Conservation (phyloP, 2,888 invertebrate genomes). For the Ornithoptera alexandrae region DNA sequence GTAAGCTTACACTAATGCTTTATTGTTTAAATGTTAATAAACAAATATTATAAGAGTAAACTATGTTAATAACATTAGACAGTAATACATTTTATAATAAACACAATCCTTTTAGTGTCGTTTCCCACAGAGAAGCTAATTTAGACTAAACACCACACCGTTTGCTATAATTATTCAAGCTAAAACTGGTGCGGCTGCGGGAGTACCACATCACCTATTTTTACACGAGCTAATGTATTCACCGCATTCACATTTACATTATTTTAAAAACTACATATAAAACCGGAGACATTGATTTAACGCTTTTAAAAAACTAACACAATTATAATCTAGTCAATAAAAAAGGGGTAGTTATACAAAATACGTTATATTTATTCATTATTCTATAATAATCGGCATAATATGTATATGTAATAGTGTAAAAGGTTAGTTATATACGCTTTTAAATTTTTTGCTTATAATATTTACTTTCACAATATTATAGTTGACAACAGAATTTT, state of each 20-base stretch:
- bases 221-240: neutral
- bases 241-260: slow-evolving; percentile 1
- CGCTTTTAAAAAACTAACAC: neutral
- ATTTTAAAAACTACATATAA: neutral
- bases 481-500: too few species aligned
- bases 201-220: slow-evolving; percentile 10
- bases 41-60: too few species aligned
- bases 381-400: too few species aligned
- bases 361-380: too few species aligned
- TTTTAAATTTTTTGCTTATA: too few species aligned
- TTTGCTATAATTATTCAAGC: neutral
- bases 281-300: neutral
- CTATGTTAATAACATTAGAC: too few species aligned
- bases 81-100: neutral
- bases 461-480: too few species aligned
- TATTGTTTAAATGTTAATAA: too few species aligned
- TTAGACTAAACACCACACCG: slow-evolving; percentile 2
- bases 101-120: neutral
- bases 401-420: too few species aligned
- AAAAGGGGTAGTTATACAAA: too few species aligned
- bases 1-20: neutral
- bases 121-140: slow-evolving; percentile 12
- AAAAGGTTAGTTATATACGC: too few species aligned
- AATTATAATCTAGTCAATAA: neutral
- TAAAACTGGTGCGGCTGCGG: slow-evolving; percentile 9